Evolutionary conservation across 2,113 vertebrate species (phyloP).

Genomic region (Puntigrus tetrazona): DNA sequence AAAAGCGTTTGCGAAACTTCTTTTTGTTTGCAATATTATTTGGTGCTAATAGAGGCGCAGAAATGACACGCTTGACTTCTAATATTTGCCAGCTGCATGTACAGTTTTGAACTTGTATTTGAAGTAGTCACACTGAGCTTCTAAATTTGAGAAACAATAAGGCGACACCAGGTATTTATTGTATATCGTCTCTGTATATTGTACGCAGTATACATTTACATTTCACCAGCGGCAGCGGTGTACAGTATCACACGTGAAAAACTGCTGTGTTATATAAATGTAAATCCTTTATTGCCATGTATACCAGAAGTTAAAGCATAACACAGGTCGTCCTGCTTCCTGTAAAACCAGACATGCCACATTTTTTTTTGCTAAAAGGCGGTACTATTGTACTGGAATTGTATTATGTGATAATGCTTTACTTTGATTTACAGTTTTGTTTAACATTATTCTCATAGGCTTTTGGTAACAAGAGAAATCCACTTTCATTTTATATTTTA

Average conservation of each 20-base stretch:
- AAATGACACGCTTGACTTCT: neutral
- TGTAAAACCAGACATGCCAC: too few species aligned
- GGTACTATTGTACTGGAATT: too few species aligned
- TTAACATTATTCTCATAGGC: too few species aligned
- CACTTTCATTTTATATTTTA: too few species aligned
- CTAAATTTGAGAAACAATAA: neutral
- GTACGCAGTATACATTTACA: neutral
- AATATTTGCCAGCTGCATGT: neutral
- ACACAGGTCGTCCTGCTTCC: too few species aligned
- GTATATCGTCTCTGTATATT: neutral
- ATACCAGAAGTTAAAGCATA: too few species aligned
- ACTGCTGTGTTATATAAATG: neutral
- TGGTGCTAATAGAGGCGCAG: neutral
- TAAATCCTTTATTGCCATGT: too few species aligned
- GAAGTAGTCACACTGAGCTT: neutral
- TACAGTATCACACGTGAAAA: neutral
- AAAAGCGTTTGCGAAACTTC: neutral
- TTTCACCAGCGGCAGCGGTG: neutral
- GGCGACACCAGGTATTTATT: neutral
- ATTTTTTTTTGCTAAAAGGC: too few species aligned
- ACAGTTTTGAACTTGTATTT: neutral
- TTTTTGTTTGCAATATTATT: neutral
- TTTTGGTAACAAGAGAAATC: neutral
- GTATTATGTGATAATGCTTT: too few species aligned
- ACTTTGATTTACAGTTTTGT: too few species aligned